Percentiles rank a stretch among this genome's conserved stretches.
phyloP scores from a whole-genome alignment of 2,797 vertebrate species.

The Onychomys arenicola region DNA sequence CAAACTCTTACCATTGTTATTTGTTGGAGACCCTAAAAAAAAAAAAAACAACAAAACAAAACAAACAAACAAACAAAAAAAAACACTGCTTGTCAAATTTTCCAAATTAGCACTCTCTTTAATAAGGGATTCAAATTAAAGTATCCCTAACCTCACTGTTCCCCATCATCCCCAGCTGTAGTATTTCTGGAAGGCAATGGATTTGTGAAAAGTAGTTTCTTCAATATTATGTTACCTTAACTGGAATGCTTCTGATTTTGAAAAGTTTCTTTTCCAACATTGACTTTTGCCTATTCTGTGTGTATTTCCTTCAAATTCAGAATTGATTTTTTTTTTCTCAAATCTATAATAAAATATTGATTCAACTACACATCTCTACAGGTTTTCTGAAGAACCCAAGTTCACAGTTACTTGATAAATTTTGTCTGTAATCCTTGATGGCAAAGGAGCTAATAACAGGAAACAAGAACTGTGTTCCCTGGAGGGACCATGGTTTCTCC shows the following conservation, averaged over 20 bases:
- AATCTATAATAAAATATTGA: neutral
- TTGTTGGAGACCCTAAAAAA: neutral
- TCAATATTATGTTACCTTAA: neutral
- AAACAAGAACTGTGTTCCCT: neutral
- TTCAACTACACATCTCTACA: neutral
- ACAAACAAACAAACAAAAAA: too few relatives aligned
- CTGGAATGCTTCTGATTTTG: neutral
- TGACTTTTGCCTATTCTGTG: neutral
- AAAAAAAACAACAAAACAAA: too few relatives aligned
- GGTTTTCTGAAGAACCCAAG: neutral
- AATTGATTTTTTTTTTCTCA: neutral
- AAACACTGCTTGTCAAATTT: neutral
- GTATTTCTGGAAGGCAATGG: neutral
- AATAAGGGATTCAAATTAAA: neutral
- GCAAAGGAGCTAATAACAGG: neutral
- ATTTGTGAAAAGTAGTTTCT: neutral
- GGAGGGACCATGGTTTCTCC: accelerated
- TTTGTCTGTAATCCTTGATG: neutral
- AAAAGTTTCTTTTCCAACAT: neutral
- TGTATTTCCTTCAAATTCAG: neutral
- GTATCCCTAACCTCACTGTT: neutral
- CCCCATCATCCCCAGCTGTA: neutral
- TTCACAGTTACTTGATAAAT: neutral
- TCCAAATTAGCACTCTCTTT: neutral
- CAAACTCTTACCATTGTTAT: neutral